These are phyloP conservation scores for Conus canariensis DNA, from an alignment of 2,888 invertebrate genomes.

Conservation along the genomic window DNA sequence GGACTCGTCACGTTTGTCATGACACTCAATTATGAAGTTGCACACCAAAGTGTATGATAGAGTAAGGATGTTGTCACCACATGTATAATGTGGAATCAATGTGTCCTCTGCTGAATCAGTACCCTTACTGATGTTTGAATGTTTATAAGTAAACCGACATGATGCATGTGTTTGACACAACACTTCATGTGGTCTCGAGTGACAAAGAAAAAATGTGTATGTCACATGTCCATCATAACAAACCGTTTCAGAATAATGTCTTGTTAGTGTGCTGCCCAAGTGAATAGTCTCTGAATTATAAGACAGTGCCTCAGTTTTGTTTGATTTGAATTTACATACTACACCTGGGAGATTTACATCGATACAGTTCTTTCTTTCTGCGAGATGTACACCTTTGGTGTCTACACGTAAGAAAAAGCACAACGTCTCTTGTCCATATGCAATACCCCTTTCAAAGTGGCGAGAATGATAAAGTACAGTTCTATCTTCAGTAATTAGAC, in stretches of 20 bases:
- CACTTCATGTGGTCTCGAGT: neutral
- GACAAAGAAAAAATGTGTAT: neutral
- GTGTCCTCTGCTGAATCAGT: neutral
- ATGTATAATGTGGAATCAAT: neutral
- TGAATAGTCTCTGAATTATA: neutral
- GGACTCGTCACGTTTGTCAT: neutral
- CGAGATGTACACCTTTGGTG: neutral
- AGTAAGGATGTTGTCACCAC: neutral
- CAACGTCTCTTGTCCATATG: neutral
- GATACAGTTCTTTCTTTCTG: neutral
- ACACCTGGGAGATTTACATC: neutral
- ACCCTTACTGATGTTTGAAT: too few species aligned
- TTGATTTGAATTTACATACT: neutral
- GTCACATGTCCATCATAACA: neutral
- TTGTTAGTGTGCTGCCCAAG: neutral
- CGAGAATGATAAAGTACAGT: neutral
- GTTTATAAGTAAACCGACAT: neutral
- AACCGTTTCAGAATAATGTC: neutral
- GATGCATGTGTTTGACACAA: neutral
- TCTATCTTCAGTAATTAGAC: neutral
- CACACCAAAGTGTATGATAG: neutral
- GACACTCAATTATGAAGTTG: neutral
- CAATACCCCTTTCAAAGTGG: too few species aligned
- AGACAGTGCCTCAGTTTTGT: neutral
- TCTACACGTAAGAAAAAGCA: neutral